These are phyloP conservation scores for Camelus dromedarius DNA, from an alignment of 2,113 vertebrate genomes.

Conservation along the genomic window DNA sequence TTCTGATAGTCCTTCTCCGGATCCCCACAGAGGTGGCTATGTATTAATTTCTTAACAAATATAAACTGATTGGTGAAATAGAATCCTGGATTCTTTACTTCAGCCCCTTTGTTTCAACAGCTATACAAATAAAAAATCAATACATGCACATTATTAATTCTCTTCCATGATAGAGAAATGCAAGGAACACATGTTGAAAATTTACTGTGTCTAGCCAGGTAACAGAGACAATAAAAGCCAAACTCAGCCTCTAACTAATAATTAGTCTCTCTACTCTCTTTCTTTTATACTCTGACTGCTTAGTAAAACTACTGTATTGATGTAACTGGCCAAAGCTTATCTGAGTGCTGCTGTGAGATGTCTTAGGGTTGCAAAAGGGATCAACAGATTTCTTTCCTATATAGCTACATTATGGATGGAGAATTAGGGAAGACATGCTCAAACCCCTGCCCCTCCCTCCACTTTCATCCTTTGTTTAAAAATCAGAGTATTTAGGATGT, in stretches of 20 bases:
- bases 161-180: conserved; percentile 54
- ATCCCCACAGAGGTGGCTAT: background rate
- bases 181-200: conserved; percentile 5
- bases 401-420: background rate
- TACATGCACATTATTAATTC: conserved; percentile 56
- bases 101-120: conserved; percentile 55
- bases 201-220: background rate
- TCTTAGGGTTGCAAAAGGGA: background rate
- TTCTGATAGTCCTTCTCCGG: background rate
- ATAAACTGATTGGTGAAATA: conserved; percentile 48
- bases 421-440: background rate
- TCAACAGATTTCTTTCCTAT: conserved; percentile 45
- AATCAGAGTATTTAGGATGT: background rate
- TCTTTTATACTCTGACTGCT: background rate
- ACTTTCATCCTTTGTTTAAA: background rate
- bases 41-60: conserved; percentile 60
- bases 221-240: background rate
- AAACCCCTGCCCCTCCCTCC: background rate
- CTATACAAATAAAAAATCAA: conserved; percentile 70
- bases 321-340: background rate
- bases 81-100: conserved; percentile 41
- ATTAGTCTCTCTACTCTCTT: background rate
- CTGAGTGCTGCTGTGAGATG: background rate
- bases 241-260: background rate
- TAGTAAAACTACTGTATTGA: background rate